phyloP scores from a whole-genome alignment of 2,113 vertebrate genomes.

The Eptatretus burgeri region DNA sequence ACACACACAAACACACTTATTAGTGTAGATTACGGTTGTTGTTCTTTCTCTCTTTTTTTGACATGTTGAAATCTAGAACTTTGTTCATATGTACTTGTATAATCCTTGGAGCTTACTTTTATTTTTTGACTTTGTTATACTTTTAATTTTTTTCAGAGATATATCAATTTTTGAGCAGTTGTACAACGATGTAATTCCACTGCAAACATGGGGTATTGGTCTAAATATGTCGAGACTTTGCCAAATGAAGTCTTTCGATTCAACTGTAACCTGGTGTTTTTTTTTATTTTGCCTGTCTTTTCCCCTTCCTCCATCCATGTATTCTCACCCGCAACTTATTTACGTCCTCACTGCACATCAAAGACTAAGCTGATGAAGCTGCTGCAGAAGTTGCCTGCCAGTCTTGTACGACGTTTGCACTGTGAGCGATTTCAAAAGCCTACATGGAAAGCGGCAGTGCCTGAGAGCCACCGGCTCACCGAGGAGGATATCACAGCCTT shows the following conservation, averaged over 20 bases:
- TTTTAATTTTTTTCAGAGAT: too few species aligned
- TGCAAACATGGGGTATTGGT: background rate
- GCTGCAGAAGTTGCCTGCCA: slow-evolving; percentile 58
- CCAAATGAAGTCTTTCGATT: background rate
- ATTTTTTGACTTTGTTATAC: too few species aligned
- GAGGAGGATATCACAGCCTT: slow-evolving; percentile 76
- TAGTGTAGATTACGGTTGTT: too few species aligned
- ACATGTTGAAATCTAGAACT: too few species aligned
- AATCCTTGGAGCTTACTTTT: too few species aligned
- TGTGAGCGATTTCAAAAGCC: slow-evolving; percentile 62
- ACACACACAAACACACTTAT: too few species aligned
- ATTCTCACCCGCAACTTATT: too few species aligned
- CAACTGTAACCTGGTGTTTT: background rate
- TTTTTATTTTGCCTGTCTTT: background rate
- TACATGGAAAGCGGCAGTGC: slow-evolving; percentile 61
- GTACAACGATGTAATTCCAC: background rate
- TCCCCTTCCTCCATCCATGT: slow-evolving; percentile 12
- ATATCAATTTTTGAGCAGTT: background rate
- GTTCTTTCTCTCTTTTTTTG: too few species aligned
- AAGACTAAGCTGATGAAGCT: slow-evolving; percentile 97
- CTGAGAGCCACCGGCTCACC: slow-evolving; percentile 57
- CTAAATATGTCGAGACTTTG: background rate
- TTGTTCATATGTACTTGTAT: too few species aligned
- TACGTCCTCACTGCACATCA: slow-evolving; percentile 6
- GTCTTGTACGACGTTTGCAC: slow-evolving; percentile 60